Conservation (phyloP, 2,888 invertebrate species). For the Drosophila eohydei region DNA sequence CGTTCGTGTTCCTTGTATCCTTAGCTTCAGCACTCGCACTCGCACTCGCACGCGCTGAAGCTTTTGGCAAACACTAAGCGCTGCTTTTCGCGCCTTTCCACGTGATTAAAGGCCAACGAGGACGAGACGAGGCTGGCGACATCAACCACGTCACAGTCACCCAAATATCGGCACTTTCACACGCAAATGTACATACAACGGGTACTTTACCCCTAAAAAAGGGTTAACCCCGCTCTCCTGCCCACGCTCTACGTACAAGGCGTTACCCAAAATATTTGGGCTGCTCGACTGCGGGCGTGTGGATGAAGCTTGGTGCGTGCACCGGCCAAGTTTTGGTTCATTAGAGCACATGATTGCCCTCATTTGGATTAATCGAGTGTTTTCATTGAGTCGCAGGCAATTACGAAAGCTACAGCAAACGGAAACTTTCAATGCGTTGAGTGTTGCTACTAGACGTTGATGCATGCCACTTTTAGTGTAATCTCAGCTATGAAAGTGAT, state of each 20-base stretch:
- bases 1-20: not conserved
- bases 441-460: not conserved
- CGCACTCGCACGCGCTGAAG: conserved; percentile 65
- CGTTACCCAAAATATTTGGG: conserved; percentile 75
- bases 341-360: conserved; percentile 79
- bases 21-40: conserved; percentile 13
- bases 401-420: not conserved
- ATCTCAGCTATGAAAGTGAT: not conserved
- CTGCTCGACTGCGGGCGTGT: conserved; percentile 12
- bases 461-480: not conserved
- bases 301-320: conserved; percentile 55
- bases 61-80: conserved; percentile 80
- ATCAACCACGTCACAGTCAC: conserved; percentile 57
- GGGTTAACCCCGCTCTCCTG: conserved; percentile 53
- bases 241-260: conserved; percentile 38
- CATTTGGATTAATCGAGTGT: conserved; percentile 78
- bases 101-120: conserved; percentile 82
- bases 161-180: conserved; percentile 79
- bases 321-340: conserved; percentile 74
- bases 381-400: conserved; percentile 60
- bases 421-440: conserved; percentile 2
- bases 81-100: conserved; percentile 85
- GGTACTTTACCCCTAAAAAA: conserved; percentile 42
- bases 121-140: conserved; percentile 49
- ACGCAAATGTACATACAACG: conserved; percentile 71